These are phyloP conservation scores for Bombus polaris DNA, from an alignment of 1,140 invertebrate species.

Conservation along the genomic window DNA sequence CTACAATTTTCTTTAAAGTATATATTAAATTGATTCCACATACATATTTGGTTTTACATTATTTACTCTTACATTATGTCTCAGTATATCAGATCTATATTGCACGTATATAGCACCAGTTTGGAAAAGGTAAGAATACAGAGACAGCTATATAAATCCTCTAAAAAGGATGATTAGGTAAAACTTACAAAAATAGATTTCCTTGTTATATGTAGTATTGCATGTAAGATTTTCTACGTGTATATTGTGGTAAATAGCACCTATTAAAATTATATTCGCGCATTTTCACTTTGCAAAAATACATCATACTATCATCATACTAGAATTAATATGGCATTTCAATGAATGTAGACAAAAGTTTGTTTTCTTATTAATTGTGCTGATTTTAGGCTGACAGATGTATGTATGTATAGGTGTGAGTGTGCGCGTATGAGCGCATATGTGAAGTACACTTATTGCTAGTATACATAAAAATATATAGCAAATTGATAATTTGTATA, in stretches of 20 bases:
- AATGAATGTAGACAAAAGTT: slow-evolving; percentile 25
- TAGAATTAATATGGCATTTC: slow-evolving; percentile 12
- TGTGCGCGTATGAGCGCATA: background rate
- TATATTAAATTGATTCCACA: slow-evolving; percentile 40
- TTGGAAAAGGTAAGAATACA: slow-evolving; percentile 30
- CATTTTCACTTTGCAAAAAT: slow-evolving; percentile 43
- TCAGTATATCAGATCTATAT: slow-evolving; percentile 47
- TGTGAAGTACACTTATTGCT: slow-evolving; percentile 20
- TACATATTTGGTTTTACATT: slow-evolving; percentile 48
- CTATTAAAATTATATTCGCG: slow-evolving; percentile 46
- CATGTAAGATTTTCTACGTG: slow-evolving; percentile 8
- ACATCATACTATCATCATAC: slow-evolving; percentile 10
- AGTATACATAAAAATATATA: slow-evolving; percentile 42
- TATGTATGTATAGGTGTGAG: background rate
- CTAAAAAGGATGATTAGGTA: slow-evolving; percentile 40
- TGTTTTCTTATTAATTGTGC: slow-evolving; percentile 37
- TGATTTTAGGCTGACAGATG: background rate
- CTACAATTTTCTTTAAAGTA: slow-evolving; percentile 10
- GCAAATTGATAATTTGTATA: slow-evolving; percentile 45
- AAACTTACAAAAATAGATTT: slow-evolving; percentile 62
- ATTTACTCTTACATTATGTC: slow-evolving; percentile 34
- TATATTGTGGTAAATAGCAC: slow-evolving; percentile 39
- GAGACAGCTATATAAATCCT: slow-evolving; percentile 26
- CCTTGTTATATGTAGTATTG: slow-evolving; percentile 38
- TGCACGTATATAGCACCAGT: slow-evolving; percentile 62